These are phyloP conservation scores for Proterorhinus semilunaris DNA, from an alignment of 2,113 vertebrate species.

Conservation along the genomic window DNA sequence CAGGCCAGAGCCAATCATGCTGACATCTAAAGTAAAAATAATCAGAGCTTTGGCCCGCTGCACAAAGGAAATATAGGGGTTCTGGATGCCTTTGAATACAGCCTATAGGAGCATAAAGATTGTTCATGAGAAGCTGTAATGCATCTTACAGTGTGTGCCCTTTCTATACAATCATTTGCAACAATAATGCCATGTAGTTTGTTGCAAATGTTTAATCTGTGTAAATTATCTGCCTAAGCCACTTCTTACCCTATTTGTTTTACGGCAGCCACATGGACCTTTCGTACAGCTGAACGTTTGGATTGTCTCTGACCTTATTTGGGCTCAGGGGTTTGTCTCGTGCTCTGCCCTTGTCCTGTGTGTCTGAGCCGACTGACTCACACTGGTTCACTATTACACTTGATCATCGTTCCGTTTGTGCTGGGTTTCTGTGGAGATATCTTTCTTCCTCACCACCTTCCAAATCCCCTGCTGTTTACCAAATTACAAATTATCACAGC, in stretches of 20 bases:
- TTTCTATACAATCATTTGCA: background rate
- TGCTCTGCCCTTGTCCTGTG: conserved; percentile 20
- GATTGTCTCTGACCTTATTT: conserved; percentile 42
- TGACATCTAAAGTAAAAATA: conserved; percentile 30
- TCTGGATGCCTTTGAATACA: background rate
- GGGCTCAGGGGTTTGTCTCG: conserved; percentile 40
- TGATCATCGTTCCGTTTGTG: conserved; percentile 31
- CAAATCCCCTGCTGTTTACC: conserved; percentile 55
- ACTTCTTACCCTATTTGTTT: background rate
- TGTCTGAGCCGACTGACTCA: conserved; percentile 54
- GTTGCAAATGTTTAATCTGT: background rate
- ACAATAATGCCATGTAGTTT: background rate
- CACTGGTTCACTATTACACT: conserved; percentile 20
- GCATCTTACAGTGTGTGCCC: background rate
- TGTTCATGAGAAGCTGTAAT: background rate
- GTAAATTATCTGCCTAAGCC: background rate
- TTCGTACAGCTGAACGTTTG: conserved; percentile 50
- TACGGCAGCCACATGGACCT: conserved; percentile 10
- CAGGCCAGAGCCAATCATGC: conserved; percentile 28
- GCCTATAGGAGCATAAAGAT: too few species aligned
- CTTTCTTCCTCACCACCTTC: conserved; percentile 34
- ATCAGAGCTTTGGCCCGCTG: conserved; percentile 14
- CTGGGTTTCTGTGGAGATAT: conserved; percentile 43
- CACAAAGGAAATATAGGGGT: conserved; percentile 14
- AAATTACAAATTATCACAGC: conserved; percentile 53